phyloP scores from a whole-genome alignment of 2,888 invertebrate genomes.

The Drosophila borborema region DNA sequence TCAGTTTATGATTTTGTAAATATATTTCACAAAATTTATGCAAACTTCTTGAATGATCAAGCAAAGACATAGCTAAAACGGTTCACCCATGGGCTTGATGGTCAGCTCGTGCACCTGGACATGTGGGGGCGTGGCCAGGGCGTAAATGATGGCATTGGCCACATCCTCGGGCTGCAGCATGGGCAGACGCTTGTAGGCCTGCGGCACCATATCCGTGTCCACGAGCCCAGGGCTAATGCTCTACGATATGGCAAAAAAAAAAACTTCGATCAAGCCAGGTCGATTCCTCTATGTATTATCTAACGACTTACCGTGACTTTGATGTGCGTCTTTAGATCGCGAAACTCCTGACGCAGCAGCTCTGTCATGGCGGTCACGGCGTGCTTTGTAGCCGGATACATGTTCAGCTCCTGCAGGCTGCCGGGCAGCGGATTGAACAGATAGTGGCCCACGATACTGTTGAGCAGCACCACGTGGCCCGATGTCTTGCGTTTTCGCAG shows the following conservation, averaged over 20 bases:
- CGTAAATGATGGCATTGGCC: conserved; percentile 70
- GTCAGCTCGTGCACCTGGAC: conserved; percentile 79
- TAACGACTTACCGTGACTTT: conserved; percentile 77
- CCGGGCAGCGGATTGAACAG: conserved; percentile 75
- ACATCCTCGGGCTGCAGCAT: conserved; percentile 76
- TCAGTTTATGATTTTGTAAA: background rate
- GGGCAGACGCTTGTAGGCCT: conserved; percentile 50
- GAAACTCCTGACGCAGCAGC: conserved; percentile 82
- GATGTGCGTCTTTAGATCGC: conserved; percentile 66
- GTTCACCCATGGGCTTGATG: conserved; percentile 78
- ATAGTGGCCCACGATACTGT: conserved; percentile 83
- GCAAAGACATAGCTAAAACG: conserved; percentile 37
- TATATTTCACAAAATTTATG: background rate
- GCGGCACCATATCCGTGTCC: conserved; percentile 84
- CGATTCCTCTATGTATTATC: no score
- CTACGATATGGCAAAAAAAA: conserved; percentile 17
- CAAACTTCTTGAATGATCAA: background rate
- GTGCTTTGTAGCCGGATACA: conserved; percentile 82
- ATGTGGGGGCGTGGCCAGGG: conserved; percentile 74
- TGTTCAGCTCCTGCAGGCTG: conserved; percentile 69
- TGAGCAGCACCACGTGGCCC: conserved; percentile 86
- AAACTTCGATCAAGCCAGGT: no score
- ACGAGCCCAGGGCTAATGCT: conserved; percentile 86
- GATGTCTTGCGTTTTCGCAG: conserved; percentile 83
- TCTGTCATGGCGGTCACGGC: conserved; percentile 82